These are phyloP conservation scores for Nymphalis urticae DNA, from an alignment of 2,888 invertebrate species.

Conservation along the genomic window DNA sequence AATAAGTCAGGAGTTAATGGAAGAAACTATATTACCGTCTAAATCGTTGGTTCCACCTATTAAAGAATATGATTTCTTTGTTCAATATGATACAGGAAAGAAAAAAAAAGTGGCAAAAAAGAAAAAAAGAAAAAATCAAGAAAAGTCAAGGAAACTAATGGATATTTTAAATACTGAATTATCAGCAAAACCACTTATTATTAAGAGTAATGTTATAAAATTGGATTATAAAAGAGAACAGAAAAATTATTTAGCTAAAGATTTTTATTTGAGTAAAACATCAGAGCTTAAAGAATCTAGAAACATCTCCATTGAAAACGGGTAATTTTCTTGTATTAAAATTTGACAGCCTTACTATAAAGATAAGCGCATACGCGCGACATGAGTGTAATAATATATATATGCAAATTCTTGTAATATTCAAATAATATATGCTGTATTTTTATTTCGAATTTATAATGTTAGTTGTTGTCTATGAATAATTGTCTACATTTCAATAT, in stretches of 20 bases:
- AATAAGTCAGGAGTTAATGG: slow-evolving; percentile 52
- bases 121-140: slow-evolving; percentile 56
- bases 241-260: slow-evolving; percentile 48
- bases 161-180: slow-evolving; percentile 64
- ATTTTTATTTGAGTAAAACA: slow-evolving; percentile 39
- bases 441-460: no score
- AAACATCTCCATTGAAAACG: slow-evolving; percentile 52
- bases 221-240: slow-evolving; percentile 45
- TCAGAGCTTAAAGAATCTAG: slow-evolving; percentile 41
- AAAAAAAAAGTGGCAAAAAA: slow-evolving; percentile 49
- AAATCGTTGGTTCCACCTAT: slow-evolving; percentile 45
- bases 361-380: no score
- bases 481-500: background rate
- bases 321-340: slow-evolving; percentile 48
- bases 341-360: background rate
- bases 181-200: slow-evolving; percentile 51
- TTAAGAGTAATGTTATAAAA: slow-evolving; percentile 53
- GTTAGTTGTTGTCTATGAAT: no score
- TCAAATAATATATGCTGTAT: no score
- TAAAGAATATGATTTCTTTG: slow-evolving; percentile 65
- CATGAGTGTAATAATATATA: no score
- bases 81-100: slow-evolving; percentile 51
- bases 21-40: slow-evolving; percentile 45
- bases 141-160: slow-evolving; percentile 54
- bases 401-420: no score